phyloP scores from a whole-genome alignment of 2,797 vertebrate genomes.

The Melanotaenia boesemani region DNA sequence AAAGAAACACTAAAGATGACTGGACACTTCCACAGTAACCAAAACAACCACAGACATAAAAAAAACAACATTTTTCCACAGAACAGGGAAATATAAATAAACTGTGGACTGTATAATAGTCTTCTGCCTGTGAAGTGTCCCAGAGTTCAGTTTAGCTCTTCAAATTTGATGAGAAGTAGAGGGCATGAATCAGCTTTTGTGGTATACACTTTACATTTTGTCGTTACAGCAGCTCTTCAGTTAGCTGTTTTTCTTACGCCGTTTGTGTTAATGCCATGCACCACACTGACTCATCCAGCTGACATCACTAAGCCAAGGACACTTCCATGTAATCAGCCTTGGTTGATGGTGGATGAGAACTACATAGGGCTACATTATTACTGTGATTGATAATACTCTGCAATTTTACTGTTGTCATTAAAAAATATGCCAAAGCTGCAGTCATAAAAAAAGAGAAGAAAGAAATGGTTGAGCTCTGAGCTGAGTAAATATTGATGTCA shows the following conservation, averaged over 20 bases:
- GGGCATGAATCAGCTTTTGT: neutral
- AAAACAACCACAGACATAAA: constrained; percentile 19
- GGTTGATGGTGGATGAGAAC: constrained; percentile 26
- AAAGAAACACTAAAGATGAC: constrained; percentile 13
- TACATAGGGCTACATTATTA: constrained; percentile 9
- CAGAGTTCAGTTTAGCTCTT: neutral
- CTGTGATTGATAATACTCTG: neutral
- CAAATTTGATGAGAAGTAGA: neutral
- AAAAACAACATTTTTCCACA: neutral
- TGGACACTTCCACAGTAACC: constrained; percentile 6
- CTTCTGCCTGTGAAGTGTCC: neutral
- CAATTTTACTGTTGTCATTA: neutral
- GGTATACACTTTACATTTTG: neutral
- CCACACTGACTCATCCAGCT: constrained; percentile 56
- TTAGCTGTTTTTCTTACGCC: constrained; percentile 12
- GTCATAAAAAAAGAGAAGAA: neutral
- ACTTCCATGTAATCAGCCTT: constrained; percentile 37
- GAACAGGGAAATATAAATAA: neutral
- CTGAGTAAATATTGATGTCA: constrained; percentile 25
- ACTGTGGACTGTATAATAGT: neutral
- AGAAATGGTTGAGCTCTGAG: neutral
- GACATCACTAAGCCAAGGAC: constrained; percentile 54
- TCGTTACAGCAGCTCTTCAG: constrained; percentile 18
- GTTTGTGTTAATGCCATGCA: constrained; percentile 36
- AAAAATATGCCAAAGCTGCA: constrained; percentile 25